phyloP scores from a whole-genome alignment of 2,113 vertebrate genomes.

The Ailuropoda melanoleuca region DNA sequence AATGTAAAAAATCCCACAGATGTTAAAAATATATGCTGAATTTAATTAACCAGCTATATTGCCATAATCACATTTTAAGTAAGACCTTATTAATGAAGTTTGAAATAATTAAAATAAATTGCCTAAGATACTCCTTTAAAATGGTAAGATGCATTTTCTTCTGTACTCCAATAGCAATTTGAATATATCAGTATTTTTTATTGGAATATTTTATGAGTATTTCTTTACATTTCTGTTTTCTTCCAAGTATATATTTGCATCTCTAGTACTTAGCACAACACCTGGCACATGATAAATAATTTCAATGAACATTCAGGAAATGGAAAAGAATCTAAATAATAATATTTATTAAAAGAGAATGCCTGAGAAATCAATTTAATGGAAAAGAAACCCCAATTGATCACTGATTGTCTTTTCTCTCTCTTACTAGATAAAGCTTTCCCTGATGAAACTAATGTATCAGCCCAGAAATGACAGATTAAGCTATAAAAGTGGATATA shows the following conservation, averaged over 20 bases:
- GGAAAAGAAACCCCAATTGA: not conserved
- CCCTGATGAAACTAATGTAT: not conserved
- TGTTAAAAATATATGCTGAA: not conserved
- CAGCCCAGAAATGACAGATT: not conserved
- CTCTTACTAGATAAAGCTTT: not conserved
- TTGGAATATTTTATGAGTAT: not conserved
- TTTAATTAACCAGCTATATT: not conserved
- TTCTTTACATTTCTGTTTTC: not conserved
- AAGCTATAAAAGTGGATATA: not conserved
- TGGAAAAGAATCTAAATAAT: not conserved
- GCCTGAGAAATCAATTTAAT: constrained; percentile 4
- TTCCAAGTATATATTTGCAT: not conserved
- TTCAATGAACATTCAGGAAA: not conserved
- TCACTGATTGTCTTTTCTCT: not conserved
- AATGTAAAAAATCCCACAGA: not conserved
- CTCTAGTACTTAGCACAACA: not conserved
- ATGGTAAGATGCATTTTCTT: not conserved
- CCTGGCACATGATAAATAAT: not conserved
- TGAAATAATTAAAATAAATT: not conserved
- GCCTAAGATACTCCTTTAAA: not conserved
- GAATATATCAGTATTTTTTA: not conserved
- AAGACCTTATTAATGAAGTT: not conserved
- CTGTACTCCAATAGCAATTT: not conserved
- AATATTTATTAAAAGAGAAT: not conserved
- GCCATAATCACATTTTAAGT: not conserved